Base-by-base conservation (phyloP, 2,797 vertebrate species). In the Ambastaia sidthimunki region DNA sequence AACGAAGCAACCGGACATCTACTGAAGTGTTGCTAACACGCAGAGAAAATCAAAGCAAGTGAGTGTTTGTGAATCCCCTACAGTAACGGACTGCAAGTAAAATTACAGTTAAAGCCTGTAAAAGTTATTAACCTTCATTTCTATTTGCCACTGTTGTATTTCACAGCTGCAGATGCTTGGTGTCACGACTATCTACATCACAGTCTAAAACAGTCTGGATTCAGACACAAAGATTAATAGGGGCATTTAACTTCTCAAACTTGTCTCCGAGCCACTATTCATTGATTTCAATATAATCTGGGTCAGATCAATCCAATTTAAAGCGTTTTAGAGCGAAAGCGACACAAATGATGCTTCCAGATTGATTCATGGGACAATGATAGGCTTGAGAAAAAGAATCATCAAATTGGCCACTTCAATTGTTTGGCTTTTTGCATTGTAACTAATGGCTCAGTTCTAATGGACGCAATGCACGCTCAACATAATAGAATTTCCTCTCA, bases 391-490 rank as follows among this genome's bases (percentile, higher is more conserved):
- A 93, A 91, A 93, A 90, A 81, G 87, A 91, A 93, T 93, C 88
- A 93, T 91, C 91, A 91, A 88, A 92, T 90, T 88, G 90, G 87
- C 89, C 82, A 84, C 87, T 91, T 90, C 89, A 91, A 92, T 91
- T 93, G 90, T 92, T 92, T 89, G 89, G 90, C 91, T 91, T 92
- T 90, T 90, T 91, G 92, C 91, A 93, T 93, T 93, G 93, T 92
- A 94, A 94, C 92, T 93, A 93, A 94, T 94, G 93, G 91, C 90
- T 86, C 80, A 83, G 81, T 92, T 92, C 93, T 94, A 94, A 94
- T 94, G 94, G 94, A 94, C 87, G 89, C 90, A 92, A 87, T 83
- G 86, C 80, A 71, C 87, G 90, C 91, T 92, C 91, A 92, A 89
- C 84, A 84, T 94, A 94, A 94, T 93, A 89, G 82, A 90, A 94